Evolutionary conservation across 2,888 invertebrate genomes (phyloP).

Genomic region (Nasonovia ribisnigri): DNA sequence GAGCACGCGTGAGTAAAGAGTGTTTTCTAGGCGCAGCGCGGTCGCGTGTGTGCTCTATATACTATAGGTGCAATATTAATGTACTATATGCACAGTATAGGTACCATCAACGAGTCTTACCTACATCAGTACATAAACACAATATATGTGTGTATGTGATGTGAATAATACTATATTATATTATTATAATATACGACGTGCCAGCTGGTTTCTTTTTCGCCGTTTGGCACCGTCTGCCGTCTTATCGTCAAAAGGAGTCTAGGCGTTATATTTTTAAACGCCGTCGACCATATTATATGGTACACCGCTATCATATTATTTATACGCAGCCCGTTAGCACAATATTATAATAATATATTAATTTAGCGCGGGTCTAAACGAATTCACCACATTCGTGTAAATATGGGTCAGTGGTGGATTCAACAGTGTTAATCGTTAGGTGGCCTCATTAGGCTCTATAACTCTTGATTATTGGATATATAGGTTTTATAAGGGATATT

Average conservation of each 20-base stretch:
- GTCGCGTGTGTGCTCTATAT: not conserved
- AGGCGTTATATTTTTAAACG: not conserved
- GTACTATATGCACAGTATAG: not conserved
- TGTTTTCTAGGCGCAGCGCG: not conserved
- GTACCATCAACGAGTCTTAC: not conserved
- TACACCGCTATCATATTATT: not conserved
- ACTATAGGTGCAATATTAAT: not conserved
- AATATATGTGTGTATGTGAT: not conserved
- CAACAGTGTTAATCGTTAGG: not conserved
- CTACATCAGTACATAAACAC: not conserved
- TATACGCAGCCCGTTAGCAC: not conserved
- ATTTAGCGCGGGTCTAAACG: not conserved
- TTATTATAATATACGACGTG: constrained; percentile 4
- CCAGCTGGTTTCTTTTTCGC: constrained; percentile 46
- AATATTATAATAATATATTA: not conserved
- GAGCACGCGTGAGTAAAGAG: not conserved
- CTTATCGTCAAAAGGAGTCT: not conserved
- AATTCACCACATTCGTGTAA: not conserved
- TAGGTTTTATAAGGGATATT: not conserved
- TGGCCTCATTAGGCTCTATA: not conserved
- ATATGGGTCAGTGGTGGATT: not conserved
- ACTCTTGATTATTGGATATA: not conserved
- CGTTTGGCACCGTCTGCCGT: constrained; percentile 47
- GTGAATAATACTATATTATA: not conserved
- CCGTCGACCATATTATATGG: not conserved